These are phyloP conservation scores for Mus pahari DNA, from an alignment of 2,113 vertebrate genomes.

Conservation along the genomic window DNA sequence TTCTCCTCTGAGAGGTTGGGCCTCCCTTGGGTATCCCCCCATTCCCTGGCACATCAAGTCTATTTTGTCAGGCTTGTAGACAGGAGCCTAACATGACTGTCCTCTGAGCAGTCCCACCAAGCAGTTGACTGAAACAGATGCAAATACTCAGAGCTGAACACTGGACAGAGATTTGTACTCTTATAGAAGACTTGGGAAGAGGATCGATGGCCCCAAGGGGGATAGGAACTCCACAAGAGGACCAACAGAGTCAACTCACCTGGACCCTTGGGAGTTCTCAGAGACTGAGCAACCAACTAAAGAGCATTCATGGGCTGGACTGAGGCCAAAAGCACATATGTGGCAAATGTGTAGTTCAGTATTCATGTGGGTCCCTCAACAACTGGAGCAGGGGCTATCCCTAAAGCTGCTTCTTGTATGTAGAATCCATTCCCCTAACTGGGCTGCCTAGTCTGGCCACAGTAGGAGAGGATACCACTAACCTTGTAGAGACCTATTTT, in stretches of 20 bases:
- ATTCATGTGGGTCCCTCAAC: not conserved
- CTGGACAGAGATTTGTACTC: not conserved
- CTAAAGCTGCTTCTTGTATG: too few species aligned
- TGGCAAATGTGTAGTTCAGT: not conserved
- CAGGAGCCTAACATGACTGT: too few species aligned
- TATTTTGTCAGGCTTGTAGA: too few species aligned
- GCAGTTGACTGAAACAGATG: not conserved
- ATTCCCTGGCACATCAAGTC: too few species aligned
- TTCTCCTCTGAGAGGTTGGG: too few species aligned
- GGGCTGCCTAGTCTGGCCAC: too few species aligned
- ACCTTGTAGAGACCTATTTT: too few species aligned
- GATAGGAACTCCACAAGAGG: not conserved
- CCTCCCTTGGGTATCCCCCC: too few species aligned
- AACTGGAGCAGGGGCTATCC: not conserved
- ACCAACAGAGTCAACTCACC: not conserved
- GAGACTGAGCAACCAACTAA: not conserved
- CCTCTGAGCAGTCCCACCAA: too few species aligned
- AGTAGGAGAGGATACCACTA: too few species aligned
- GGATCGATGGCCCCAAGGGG: not conserved
- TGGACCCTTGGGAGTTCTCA: not conserved
- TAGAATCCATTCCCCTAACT: too few species aligned
- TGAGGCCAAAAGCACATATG: not conserved
- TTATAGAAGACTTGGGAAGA: not conserved
- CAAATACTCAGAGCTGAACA: not conserved
- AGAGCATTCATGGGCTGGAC: not conserved